These are phyloP conservation scores for Seriola aureovittata DNA, from an alignment of 2,113 vertebrate genomes.

Conservation along the genomic window DNA sequence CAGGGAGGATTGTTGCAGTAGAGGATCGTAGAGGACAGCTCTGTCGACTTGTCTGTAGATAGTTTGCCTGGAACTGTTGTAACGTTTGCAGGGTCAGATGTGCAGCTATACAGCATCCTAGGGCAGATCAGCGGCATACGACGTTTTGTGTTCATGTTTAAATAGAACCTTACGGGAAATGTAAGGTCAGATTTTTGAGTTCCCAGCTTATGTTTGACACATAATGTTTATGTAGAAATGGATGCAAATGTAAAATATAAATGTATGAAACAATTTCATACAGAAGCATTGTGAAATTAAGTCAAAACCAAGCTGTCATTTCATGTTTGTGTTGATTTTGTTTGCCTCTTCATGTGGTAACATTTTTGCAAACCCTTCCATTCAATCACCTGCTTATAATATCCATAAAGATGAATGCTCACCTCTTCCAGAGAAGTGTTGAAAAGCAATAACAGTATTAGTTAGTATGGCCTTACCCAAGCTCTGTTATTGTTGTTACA, in stretches of 20 bases:
- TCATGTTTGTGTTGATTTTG: constrained; percentile 57
- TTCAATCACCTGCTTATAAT: constrained; percentile 62
- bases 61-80: constrained; percentile 35
- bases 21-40: constrained; percentile 44
- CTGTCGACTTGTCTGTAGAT: constrained; percentile 32
- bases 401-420: constrained; percentile 34
- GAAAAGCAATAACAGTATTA: constrained; percentile 38
- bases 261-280: constrained; percentile 34
- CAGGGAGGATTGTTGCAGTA: constrained; percentile 29
- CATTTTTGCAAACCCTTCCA: constrained; percentile 64
- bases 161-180: constrained; percentile 33
- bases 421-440: constrained; percentile 38
- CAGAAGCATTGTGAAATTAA: constrained; percentile 42
- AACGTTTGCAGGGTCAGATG: constrained; percentile 26
- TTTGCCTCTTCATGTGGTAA: constrained; percentile 61
- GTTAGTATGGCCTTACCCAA: constrained; percentile 37
- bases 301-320: constrained; percentile 37
- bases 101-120: constrained; percentile 28
- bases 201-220: constrained; percentile 20
- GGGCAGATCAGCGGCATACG: constrained; percentile 16
- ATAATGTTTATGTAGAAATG: constrained; percentile 44
- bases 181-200: constrained; percentile 21
- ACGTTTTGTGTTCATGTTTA: constrained; percentile 52
- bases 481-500: constrained; percentile 62
- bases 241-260: constrained; percentile 32